Base-by-base conservation (phyloP, 2,888 invertebrate species). In the Phasia obesa region DNA sequence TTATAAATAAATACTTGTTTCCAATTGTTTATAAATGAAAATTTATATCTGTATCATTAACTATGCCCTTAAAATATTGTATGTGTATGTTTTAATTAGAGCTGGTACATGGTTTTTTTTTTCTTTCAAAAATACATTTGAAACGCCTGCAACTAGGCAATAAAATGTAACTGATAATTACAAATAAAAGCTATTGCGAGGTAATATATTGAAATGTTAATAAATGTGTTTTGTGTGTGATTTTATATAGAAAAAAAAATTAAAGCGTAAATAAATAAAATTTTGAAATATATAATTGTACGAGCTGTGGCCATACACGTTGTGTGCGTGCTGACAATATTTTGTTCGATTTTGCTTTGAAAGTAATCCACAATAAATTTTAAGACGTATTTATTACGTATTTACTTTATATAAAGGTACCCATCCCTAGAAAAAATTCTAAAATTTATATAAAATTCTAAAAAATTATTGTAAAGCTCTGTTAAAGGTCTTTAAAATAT, bases 101-200 rank as follows among this genome's bases (percentile, higher is more conserved):
- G 11, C 11, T 35, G 9, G 11, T 35, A 35, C 6, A 27, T 27
- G 6, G 3, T 4, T 27, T 4, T 27, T 11, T 35, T 57, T 23
- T 7, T n/a, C 27, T 47, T 47, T 2, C 42, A 4, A 42, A 11
- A 2, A 15, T 35, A n/a, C 31, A 31, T 13, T 15, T 38, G 21
- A 19, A 67, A 49, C 5, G 53, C 62, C 77, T 70, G 7, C 71
- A 71, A 64, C n/a, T 19, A 70, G 60, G 17, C 49, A 49, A 60
- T 17, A 49, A 59, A 23, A 51, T 76, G 42, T 2, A 35, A 25
- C 44, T 67, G 25, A 47, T 51, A 42, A 51, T 42, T 59, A 38
- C 6, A 51, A 55, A 59, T 38, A 67, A 65, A 49, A 4, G 31
- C 19, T 42, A 17, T 31, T 19, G 49, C 19, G 27, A 7, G 17